These are phyloP conservation scores for Drosophila ficusphila DNA, from an alignment of 1,140 invertebrate species.

Conservation along the genomic window DNA sequence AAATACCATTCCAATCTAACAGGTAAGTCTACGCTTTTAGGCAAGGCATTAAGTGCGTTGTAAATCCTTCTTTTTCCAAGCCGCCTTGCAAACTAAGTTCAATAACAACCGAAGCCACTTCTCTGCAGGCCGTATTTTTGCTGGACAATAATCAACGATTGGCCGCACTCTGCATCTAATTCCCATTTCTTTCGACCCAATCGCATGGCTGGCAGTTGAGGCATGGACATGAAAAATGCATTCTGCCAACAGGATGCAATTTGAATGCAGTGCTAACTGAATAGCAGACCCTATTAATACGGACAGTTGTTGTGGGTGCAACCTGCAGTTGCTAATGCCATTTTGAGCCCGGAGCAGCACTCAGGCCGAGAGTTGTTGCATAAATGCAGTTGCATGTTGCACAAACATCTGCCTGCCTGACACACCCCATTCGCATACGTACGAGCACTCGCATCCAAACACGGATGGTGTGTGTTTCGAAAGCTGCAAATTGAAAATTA, in stretches of 20 bases:
- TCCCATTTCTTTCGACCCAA: slow-evolving; percentile 15
- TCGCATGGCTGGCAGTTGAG: slow-evolving; percentile 1
- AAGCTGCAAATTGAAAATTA: slow-evolving; percentile 71
- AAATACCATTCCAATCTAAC: too few species aligned
- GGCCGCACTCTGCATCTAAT: neutral
- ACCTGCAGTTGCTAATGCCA: slow-evolving; percentile 25
- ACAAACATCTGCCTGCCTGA: slow-evolving; percentile 43
- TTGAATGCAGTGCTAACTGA: slow-evolving; percentile 39
- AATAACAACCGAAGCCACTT: neutral
- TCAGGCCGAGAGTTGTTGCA: slow-evolving; percentile 62
- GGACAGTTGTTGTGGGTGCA: slow-evolving; percentile 24
- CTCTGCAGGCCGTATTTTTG: neutral
- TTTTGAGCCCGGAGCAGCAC: slow-evolving; percentile 51
- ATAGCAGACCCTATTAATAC: slow-evolving; percentile 41
- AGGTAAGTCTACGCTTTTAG: too few species aligned
- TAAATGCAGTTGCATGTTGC: slow-evolving; percentile 71
- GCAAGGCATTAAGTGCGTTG: too few species aligned
- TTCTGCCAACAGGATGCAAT: slow-evolving; percentile 44
- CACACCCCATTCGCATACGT: slow-evolving; percentile 5
- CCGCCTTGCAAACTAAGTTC: neutral
- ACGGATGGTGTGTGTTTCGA: slow-evolving; percentile 34
- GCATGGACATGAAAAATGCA: slow-evolving; percentile 64
- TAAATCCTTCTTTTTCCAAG: too few species aligned
- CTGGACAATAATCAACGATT: neutral
- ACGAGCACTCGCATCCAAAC: neutral